Evolutionary conservation across 92 coral and sea anemone species (phyloP).

Genomic region (Actinernus sp.): DNA sequence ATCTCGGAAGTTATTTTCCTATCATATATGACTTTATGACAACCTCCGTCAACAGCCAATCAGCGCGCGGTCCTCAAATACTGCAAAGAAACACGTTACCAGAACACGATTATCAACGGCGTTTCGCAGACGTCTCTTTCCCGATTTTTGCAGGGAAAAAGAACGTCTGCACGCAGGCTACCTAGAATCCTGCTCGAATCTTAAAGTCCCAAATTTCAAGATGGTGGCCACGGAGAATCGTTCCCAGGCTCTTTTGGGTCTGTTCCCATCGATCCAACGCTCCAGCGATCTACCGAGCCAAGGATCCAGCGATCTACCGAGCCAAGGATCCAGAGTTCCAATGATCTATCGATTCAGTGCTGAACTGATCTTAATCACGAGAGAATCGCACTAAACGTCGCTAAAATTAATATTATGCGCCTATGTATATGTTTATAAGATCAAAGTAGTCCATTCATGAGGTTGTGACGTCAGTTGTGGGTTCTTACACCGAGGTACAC

Average conservation of each 20-base stretch:
- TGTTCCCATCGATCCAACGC: conserved; percentile 2
- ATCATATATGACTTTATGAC: no score
- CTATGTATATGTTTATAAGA: background rate
- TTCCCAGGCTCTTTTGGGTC: conserved; percentile 1
- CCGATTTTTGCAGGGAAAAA: no score
- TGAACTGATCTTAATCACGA: background rate
- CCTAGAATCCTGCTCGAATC: no score
- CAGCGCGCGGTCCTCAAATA: no score
- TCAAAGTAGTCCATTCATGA: background rate
- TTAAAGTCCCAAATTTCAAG: background rate
- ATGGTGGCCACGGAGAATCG: conserved; percentile 17
- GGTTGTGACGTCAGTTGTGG: conserved; percentile 2
- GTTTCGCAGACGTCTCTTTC: no score
- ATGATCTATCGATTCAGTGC: background rate
- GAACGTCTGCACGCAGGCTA: no score
- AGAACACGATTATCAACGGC: background rate
- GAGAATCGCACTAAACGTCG: background rate
- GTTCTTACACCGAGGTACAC: conserved; percentile 3
- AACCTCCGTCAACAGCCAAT: no score
- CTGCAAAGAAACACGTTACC: conserved; percentile 13
- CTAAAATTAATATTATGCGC: conserved; percentile 1
- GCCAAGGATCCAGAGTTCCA: background rate
- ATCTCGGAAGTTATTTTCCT: no score
- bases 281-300: conserved; percentile 1
- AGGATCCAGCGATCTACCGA: background rate